These are phyloP conservation scores for Tetraodon nigroviridis DNA, from an alignment of 2,113 vertebrate species.

Conservation along the genomic window DNA sequence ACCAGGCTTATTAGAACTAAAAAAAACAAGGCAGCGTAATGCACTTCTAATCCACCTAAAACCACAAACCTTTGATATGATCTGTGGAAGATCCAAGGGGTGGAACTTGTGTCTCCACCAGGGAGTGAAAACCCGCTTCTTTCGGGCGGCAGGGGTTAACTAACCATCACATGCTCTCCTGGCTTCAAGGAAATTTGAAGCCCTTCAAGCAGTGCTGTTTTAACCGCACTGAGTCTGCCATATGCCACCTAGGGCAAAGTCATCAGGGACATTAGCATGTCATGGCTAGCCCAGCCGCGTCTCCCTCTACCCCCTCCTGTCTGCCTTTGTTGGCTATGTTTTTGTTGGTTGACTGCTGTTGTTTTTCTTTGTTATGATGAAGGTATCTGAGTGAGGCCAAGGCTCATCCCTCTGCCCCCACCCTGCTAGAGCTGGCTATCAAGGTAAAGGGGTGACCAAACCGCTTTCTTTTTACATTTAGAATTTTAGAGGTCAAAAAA, in stretches of 20 bases:
- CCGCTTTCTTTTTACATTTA: background rate
- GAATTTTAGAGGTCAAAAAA: conserved; percentile 15
- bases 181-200: conserved; percentile 70
- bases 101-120: conserved; percentile 54
- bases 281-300: conserved; percentile 75
- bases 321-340: conserved; percentile 65
- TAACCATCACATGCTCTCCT: conserved; percentile 71
- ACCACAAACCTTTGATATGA: conserved; percentile 65
- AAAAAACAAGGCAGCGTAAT: conserved; percentile 64
- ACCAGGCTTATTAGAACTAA: conserved; percentile 68
- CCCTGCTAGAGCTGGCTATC: conserved; percentile 92
- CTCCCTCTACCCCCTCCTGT: conserved; percentile 75
- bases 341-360: conserved; percentile 47
- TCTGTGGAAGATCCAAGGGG: conserved; percentile 58
- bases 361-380: conserved; percentile 72
- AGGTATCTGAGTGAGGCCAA: conserved; percentile 86
- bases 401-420: conserved; percentile 80
- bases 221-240: conserved; percentile 67
- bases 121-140: conserved; percentile 57
- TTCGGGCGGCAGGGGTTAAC: conserved; percentile 64
- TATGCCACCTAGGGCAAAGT: conserved; percentile 74
- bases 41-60: conserved; percentile 70
- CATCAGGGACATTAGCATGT: conserved; percentile 74
- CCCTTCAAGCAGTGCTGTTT: conserved; percentile 65
- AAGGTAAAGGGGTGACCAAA: conserved; percentile 80